phyloP scores from a whole-genome alignment of 1,140 invertebrate species.

The Zaprionus camerounensis region DNA sequence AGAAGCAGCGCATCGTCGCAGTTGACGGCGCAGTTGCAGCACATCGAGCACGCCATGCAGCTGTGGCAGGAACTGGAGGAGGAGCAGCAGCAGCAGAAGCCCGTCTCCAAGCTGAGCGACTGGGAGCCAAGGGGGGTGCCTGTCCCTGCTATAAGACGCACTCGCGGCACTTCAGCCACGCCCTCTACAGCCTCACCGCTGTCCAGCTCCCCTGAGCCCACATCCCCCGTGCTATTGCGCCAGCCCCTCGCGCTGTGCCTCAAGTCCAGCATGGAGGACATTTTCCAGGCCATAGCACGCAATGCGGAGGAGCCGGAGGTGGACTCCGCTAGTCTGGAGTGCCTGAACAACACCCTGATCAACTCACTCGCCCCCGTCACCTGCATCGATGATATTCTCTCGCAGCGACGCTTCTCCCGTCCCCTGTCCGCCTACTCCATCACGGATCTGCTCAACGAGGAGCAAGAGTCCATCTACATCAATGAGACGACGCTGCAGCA shows the following conservation, averaged over 20 bases:
- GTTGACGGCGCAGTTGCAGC: conserved; percentile 65
- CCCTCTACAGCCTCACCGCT: conserved; percentile 73
- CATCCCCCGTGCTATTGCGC: conserved; percentile 57
- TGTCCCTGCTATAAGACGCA: conserved; percentile 32
- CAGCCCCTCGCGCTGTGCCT: conserved; percentile 63
- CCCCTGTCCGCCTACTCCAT: conserved; percentile 80
- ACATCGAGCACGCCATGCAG: conserved; percentile 75
- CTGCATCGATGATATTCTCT: conserved; percentile 80
- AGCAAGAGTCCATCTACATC: conserved; percentile 66
- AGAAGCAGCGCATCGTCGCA: conserved; percentile 66
- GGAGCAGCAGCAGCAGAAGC: conserved; percentile 40
- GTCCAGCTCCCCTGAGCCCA: conserved; percentile 64
- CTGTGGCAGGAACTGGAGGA: conserved; percentile 69
- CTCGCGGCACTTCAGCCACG: conserved; percentile 67
- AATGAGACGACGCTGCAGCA: conserved; percentile 57
- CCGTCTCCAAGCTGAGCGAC: conserved; percentile 29
- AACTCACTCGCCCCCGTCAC: conserved; percentile 67
- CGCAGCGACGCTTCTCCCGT: conserved; percentile 69
- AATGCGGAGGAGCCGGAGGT: conserved; percentile 65
- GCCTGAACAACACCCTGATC: background rate
- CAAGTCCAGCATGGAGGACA: conserved; percentile 79
- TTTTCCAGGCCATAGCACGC: conserved; percentile 75
- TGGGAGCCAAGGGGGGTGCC: conserved; percentile 64
- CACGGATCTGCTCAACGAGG: conserved; percentile 76
- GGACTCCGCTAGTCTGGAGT: conserved; percentile 44